Evolutionary conservation across 2,113 vertebrate species (phyloP).

Genomic region (Irena cyanogastra): DNA sequence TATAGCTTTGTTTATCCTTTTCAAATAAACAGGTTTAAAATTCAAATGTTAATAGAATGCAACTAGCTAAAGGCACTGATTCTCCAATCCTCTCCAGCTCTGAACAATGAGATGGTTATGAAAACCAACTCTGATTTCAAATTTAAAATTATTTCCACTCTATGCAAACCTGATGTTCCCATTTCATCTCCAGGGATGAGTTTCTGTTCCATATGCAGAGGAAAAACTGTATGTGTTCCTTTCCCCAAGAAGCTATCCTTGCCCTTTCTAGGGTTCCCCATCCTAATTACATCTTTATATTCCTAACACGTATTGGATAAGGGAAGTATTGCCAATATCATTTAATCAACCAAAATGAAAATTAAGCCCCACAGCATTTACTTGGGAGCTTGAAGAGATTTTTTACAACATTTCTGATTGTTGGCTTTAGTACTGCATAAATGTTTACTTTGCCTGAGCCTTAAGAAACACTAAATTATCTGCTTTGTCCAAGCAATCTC

Average conservation of each 20-base stretch:
- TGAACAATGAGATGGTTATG: background rate
- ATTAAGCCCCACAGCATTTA: background rate
- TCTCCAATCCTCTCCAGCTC: background rate
- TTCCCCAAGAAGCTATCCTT: background rate
- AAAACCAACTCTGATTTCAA: background rate
- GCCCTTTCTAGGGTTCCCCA: background rate
- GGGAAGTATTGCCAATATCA: background rate
- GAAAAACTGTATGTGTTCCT: background rate
- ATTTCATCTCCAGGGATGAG: background rate
- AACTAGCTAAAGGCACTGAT: background rate
- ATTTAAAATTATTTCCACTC: background rate
- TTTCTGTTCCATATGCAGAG: background rate
- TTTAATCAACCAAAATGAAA: background rate
- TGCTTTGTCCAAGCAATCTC: background rate
- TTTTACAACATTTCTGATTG: background rate
- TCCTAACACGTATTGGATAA: background rate
- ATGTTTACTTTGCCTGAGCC: background rate
- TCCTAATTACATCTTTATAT: background rate
- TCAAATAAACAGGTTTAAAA: background rate
- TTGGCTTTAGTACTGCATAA: background rate
- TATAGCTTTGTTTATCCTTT: background rate
- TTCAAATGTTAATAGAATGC: background rate
- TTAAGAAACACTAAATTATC: background rate
- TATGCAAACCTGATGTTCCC: background rate
- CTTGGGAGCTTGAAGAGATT: background rate